phyloP scores from a whole-genome alignment of 2,113 vertebrate genomes.

The Clarias magur region DNA sequence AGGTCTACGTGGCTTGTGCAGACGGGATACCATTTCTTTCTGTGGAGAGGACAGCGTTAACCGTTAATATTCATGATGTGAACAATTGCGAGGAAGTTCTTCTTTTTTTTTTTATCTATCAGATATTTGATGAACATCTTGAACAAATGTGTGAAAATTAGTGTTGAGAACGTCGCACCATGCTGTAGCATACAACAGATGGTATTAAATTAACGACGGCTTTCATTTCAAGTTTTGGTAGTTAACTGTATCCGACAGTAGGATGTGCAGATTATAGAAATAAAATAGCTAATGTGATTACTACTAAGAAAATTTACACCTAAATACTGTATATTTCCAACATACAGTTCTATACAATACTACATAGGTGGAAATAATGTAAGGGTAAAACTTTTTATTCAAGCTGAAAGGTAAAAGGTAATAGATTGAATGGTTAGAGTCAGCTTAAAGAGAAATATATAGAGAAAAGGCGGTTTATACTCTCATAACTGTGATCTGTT shows the following conservation, averaged over 20 bases:
- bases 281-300: neutral
- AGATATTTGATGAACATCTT: neutral
- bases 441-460: too few relatives aligned
- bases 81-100: neutral
- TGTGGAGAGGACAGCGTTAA: slow-evolving; percentile 55
- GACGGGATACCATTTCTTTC: slow-evolving; percentile 71
- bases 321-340: neutral
- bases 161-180: neutral
- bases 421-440: neutral
- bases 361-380: neutral
- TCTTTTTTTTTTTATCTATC: neutral
- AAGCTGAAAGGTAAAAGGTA: neutral
- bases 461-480: too few relatives aligned
- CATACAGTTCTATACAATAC: neutral
- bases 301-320: neutral
- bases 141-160: neutral
- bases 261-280: neutral
- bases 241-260: neutral
- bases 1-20: slow-evolving; percentile 58
- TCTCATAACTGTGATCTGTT: too few relatives aligned
- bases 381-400: too few relatives aligned
- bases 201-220: neutral
- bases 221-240: neutral
- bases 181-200: neutral
- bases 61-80: neutral